These are phyloP conservation scores for Calvadosia cruxmelitensis DNA, from an alignment of 30 jellyfish, hydroid and myxozoan genomes.

Conservation along the genomic window DNA sequence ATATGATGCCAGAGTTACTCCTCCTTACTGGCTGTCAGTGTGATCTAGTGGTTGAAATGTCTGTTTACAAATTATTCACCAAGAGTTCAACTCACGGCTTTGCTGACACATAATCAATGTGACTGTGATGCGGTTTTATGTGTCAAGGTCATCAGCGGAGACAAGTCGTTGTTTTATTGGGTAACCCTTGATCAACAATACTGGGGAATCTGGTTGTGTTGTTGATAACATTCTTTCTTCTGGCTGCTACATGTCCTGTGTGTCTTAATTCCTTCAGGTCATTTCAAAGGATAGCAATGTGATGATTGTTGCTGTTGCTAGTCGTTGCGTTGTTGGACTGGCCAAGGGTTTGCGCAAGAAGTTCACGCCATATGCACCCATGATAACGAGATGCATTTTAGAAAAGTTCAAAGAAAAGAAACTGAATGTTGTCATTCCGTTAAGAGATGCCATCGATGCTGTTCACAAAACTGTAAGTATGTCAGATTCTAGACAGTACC, in stretches of 20 bases:
- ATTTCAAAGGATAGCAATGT: constrained; percentile 82
- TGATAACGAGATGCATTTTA: constrained; percentile 54
- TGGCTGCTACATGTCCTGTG: background rate
- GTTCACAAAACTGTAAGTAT: constrained; percentile 55
- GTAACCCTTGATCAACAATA: too few relatives aligned
- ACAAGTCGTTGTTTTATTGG: too few relatives aligned
- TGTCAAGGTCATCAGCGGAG: too few relatives aligned
- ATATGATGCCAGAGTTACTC: too few relatives aligned
- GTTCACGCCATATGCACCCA: constrained; percentile 75
- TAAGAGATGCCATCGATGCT: constrained; percentile 93
- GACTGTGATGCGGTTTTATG: too few relatives aligned
- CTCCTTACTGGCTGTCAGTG: too few relatives aligned
- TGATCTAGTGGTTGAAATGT: too few relatives aligned
- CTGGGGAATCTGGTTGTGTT: too few relatives aligned
- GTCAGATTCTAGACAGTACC: too few relatives aligned
- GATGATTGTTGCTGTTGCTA: constrained; percentile 79
- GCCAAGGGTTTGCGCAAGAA: constrained; percentile 89
- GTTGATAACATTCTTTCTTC: background rate
- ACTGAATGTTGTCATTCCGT: constrained; percentile 67
- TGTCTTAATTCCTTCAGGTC: constrained; percentile 30
- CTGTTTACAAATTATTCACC: too few relatives aligned
- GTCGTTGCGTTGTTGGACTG: constrained; percentile 76
- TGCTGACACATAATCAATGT: too few relatives aligned
- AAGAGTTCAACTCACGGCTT: too few relatives aligned
- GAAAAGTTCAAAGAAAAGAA: constrained; percentile 95